A percentile compares a stretch with the other conserved stretches of the same genome.
These are phyloP conservation scores for Zosterops lateralis DNA, from an alignment of 2,113 vertebrate genomes.

Conservation along the genomic window DNA sequence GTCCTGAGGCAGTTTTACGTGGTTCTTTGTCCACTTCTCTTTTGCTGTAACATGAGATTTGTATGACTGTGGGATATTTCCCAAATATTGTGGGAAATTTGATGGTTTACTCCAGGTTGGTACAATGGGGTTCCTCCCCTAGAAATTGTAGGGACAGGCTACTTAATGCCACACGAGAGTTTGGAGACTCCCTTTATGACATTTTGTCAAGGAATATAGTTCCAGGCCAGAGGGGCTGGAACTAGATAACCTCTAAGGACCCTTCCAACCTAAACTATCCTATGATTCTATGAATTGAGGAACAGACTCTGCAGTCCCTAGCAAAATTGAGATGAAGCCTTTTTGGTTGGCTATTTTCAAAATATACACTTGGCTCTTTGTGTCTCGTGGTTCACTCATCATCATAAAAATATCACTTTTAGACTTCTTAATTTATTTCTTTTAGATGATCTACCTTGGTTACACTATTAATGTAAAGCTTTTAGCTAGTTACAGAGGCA, in stretches of 20 bases:
- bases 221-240: not conserved
- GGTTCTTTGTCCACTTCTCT: not conserved
- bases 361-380: not conserved
- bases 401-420: not conserved
- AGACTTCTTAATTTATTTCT: not conserved
- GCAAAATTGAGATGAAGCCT: not conserved
- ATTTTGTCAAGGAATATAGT: not conserved
- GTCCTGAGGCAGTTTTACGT: not conserved
- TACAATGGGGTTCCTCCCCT: not conserved
- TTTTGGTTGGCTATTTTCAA: not conserved
- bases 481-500: not conserved
- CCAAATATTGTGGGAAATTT: not conserved
- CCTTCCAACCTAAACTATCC: not conserved
- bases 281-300: not conserved
- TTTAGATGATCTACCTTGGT: not conserved
- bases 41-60: not conserved
- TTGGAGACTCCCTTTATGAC: not conserved
- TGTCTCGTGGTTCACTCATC: not conserved
- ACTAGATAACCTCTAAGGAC: not conserved
- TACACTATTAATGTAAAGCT: not conserved
- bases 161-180: not conserved
- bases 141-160: not conserved
- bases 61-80: not conserved
- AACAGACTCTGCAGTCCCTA: not conserved
- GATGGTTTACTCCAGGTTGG: not conserved